phyloP scores from a whole-genome alignment of 2,113 vertebrate genomes.

The Microtus ochrogaster region DNA sequence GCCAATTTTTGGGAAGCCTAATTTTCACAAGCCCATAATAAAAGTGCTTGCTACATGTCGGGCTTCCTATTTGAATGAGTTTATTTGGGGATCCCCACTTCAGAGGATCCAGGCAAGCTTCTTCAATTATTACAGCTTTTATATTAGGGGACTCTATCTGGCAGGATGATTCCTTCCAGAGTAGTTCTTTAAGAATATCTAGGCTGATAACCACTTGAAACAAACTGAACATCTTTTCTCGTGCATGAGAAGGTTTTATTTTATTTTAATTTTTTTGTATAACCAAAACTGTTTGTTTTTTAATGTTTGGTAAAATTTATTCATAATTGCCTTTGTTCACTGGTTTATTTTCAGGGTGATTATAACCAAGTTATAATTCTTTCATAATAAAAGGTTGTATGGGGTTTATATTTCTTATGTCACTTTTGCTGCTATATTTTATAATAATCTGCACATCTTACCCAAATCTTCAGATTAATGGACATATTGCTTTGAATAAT shows the following conservation, averaged over 20 bases:
- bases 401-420: constrained; percentile 28
- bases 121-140: neutral
- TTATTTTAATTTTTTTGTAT: neutral
- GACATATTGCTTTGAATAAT: neutral
- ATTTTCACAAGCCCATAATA: neutral
- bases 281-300: neutral
- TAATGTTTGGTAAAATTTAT: constrained; percentile 18
- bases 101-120: neutral
- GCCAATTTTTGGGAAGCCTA: neutral
- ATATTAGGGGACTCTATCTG: neutral
- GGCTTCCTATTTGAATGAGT: neutral
- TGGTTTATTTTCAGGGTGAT: neutral
- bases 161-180: neutral
- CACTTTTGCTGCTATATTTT: neutral
- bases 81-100: neutral
- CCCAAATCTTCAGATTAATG: neutral
- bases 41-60: neutral
- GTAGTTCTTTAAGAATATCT: neutral
- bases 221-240: neutral
- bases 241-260: neutral
- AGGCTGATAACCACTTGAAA: neutral
- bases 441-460: neutral
- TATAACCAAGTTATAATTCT: neutral
- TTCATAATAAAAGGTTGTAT: neutral
- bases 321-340: constrained; percentile 13